phyloP scores from a whole-genome alignment of 2,888 invertebrate species.

The Cephalotes varians region DNA sequence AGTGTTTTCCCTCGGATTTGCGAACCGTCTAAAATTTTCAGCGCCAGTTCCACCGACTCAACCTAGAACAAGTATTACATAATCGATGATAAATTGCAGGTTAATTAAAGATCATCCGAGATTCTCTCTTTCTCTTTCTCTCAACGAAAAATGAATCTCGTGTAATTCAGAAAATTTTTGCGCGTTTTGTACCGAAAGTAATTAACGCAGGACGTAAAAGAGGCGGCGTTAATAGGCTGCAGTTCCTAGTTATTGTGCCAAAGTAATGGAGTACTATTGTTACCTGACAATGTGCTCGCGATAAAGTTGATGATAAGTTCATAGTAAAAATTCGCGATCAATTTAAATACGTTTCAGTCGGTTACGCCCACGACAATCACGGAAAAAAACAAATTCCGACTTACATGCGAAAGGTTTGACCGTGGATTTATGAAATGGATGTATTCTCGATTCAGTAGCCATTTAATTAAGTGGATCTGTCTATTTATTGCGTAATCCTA shows the following conservation, averaged over 20 bases:
- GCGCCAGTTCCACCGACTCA: constrained; percentile 97
- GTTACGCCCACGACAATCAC: constrained; percentile 32
- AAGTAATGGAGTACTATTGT: constrained; percentile 58
- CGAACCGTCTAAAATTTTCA: constrained; percentile 96
- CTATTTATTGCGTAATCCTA: background rate
- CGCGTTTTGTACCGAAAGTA: constrained; percentile 33
- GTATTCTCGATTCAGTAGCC: constrained; percentile 12
- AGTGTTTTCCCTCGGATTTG: constrained; percentile 93
- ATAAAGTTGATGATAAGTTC: constrained; percentile 21
- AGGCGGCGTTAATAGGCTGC: constrained; percentile 56
- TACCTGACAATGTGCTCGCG: constrained; percentile 1
- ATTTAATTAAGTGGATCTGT: constrained; percentile 20
- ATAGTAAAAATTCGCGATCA: constrained; percentile 22
- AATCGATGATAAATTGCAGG: constrained; percentile 21
- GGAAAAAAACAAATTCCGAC: constrained; percentile 13
- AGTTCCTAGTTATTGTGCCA: constrained; percentile 63
- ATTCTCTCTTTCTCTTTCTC: too few species aligned
- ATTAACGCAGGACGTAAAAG: constrained; percentile 60
- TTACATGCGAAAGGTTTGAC: constrained; percentile 20
- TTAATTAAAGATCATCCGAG: constrained; percentile 32
- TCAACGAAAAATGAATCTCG: background rate
- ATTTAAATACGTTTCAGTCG: constrained; percentile 39
- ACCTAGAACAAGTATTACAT: constrained; percentile 78
- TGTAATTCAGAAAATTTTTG: constrained; percentile 1
- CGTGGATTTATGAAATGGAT: constrained; percentile 32